Percentiles rank a stretch among this genome's conserved stretches.
These are phyloP conservation scores for Cataglyphis rosenhaueri DNA, from an alignment of 2,888 invertebrate genomes.

Conservation along the genomic window DNA sequence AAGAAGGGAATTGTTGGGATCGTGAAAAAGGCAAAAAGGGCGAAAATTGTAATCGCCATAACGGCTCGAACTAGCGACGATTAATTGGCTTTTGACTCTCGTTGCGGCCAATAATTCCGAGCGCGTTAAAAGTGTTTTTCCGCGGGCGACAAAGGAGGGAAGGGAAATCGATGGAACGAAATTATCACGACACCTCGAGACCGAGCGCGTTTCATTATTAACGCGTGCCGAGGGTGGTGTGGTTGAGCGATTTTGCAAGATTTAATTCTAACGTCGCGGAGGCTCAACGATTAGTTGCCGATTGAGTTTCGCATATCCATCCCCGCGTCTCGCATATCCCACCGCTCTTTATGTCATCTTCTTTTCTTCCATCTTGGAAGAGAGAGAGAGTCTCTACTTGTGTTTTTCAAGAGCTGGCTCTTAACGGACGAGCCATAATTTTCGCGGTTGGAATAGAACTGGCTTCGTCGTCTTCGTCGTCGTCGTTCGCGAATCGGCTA, in stretches of 20 bases:
- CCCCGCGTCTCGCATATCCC: not conserved
- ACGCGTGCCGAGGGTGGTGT: not conserved
- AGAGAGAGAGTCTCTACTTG: not conserved
- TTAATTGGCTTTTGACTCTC: slow-evolving; percentile 5
- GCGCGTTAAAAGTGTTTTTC: slow-evolving; percentile 3
- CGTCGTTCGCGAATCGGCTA: slow-evolving; percentile 18
- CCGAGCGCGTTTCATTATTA: slow-evolving; percentile 40
- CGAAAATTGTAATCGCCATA: too few species aligned
- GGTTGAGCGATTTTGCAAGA: slow-evolving; percentile 30
- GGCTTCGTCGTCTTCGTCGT: slow-evolving; percentile 2
- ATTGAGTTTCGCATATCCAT: slow-evolving; percentile 14
- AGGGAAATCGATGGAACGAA: not conserved
- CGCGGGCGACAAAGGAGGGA: not conserved
- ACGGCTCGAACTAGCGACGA: not conserved
- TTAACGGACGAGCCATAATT: slow-evolving; percentile 26
- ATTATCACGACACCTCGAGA: slow-evolving; percentile 27
- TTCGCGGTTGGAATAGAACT: slow-evolving; percentile 36
- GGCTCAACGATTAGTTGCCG: slow-evolving; percentile 29
- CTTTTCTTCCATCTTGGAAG: not conserved
- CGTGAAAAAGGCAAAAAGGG: not conserved
- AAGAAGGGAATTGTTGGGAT: not conserved
- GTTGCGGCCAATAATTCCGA: not conserved
- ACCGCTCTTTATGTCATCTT: not conserved
- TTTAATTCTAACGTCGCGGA: slow-evolving; percentile 43
- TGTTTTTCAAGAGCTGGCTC: slow-evolving; percentile 9